Percentiles rank a stretch among this genome's conserved stretches.
Evolutionary conservation across 2,797 vertebrate genomes (phyloP).

Genomic region (Tokudaia tokunoshimensis): DNA sequence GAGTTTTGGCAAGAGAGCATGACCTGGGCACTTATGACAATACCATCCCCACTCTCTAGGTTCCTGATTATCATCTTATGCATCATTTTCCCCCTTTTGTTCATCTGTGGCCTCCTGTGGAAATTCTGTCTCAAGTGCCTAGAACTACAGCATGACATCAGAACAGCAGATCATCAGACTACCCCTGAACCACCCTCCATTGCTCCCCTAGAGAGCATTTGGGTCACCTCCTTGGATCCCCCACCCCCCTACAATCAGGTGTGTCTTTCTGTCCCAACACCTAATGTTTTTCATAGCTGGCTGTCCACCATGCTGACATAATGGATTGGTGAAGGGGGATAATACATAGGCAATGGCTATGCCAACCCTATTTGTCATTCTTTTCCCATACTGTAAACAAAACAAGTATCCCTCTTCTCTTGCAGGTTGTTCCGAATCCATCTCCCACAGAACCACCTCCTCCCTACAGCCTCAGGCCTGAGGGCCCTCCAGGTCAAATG

Average conservation of each 20-base stretch:
- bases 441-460: conserved; percentile 68
- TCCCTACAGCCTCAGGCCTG: conserved; percentile 74
- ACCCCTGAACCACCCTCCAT: neutral
- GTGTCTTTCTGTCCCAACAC: neutral
- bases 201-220: neutral
- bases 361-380: rapidly evolving
- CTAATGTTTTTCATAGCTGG: neutral
- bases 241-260: conserved; percentile 80
- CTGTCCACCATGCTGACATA: neutral
- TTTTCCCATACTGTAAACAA: neutral
- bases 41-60: neutral
- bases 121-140: conserved; percentile 38
- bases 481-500: neutral
- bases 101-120: conserved; percentile 62
- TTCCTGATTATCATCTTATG: conserved; percentile 45
- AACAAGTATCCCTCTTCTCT: neutral
- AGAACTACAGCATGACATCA: neutral
- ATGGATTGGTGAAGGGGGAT: too few species aligned
- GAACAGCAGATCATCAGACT: rapidly evolving
- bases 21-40: neutral
- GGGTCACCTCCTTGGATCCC: neutral
- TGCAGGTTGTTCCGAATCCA: conserved; percentile 76
- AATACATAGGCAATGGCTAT: neutral
- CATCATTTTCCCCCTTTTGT: conserved; percentile 40
- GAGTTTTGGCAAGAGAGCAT: rapidly evolving